Evolutionary conservation across 2,113 vertebrate species (phyloP).

Genomic region (Peromyscus leucopus): DNA sequence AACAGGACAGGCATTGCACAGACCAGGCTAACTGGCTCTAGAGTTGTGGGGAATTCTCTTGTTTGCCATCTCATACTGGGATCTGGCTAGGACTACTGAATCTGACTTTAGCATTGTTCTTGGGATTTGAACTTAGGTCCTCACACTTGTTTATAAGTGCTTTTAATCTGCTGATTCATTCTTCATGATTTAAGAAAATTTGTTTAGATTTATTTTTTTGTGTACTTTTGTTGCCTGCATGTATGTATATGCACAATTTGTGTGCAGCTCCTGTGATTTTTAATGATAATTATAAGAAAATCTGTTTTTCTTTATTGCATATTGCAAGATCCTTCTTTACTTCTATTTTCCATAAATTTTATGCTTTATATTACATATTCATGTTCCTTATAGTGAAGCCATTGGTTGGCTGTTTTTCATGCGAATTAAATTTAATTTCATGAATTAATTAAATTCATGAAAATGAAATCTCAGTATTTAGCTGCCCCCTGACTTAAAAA

Average conservation of each 20-base stretch:
- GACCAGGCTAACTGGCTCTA: background rate
- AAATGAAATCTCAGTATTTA: constrained; percentile 4
- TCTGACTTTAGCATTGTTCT: background rate
- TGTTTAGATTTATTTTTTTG: background rate
- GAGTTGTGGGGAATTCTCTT: background rate
- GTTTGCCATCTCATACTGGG: background rate
- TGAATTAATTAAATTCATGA: constrained; percentile 26
- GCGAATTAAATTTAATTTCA: background rate
- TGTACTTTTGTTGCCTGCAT: background rate
- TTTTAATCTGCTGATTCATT: background rate
- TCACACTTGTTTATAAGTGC: background rate
- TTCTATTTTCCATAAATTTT: constrained; percentile 1
- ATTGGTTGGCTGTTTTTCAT: constrained; percentile 24
- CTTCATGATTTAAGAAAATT: background rate
- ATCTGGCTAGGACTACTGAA: background rate
- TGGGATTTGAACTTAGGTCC: background rate
- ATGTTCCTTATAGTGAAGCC: background rate
- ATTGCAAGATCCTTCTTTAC: background rate
- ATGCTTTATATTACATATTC: background rate
- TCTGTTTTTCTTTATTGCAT: background rate
- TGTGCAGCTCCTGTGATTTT: background rate
- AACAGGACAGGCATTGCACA: background rate
- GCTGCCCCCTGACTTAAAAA: background rate
- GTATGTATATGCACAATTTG: background rate
- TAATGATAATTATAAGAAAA: background rate